These are phyloP conservation scores for Origma solitaria DNA, from an alignment of 2,113 vertebrate species.

Conservation along the genomic window DNA sequence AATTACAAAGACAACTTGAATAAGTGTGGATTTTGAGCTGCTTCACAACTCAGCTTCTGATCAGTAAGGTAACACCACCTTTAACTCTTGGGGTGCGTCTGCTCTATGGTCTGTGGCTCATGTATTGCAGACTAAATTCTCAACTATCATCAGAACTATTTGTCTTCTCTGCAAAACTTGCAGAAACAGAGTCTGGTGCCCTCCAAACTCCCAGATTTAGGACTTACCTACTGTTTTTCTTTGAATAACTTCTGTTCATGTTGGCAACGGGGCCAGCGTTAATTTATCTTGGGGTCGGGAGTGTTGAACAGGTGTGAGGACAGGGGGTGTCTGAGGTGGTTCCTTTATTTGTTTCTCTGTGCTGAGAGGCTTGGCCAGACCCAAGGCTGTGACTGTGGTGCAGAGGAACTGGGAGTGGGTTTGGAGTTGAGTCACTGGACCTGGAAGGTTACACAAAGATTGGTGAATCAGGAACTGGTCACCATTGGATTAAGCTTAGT, in stretches of 20 bases:
- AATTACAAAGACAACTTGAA: not conserved
- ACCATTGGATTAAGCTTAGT: not conserved
- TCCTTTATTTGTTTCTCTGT: not conserved
- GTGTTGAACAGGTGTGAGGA: not conserved
- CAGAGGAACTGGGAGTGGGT: not conserved
- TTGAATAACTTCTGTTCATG: not conserved
- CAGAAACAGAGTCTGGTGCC: not conserved
- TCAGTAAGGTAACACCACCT: not conserved
- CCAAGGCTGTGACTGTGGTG: not conserved
- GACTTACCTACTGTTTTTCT: not conserved
- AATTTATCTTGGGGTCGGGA: not conserved
- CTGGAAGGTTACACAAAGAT: not conserved
- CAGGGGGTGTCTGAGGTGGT: not conserved
- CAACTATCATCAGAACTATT: not conserved
- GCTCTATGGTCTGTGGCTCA: not conserved
- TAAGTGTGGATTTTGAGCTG: not conserved
- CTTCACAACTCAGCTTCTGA: not conserved
- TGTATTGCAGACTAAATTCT: not conserved
- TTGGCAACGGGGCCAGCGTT: not conserved
- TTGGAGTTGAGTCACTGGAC: not conserved
- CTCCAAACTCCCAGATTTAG: not conserved
- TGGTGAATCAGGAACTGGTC: not conserved
- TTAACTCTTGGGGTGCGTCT: not conserved
- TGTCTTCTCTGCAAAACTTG: not conserved
- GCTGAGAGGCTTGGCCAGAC: not conserved